Evolutionary conservation across 1,140 invertebrate species (phyloP).

Genomic region (Philaenus spumarius): DNA sequence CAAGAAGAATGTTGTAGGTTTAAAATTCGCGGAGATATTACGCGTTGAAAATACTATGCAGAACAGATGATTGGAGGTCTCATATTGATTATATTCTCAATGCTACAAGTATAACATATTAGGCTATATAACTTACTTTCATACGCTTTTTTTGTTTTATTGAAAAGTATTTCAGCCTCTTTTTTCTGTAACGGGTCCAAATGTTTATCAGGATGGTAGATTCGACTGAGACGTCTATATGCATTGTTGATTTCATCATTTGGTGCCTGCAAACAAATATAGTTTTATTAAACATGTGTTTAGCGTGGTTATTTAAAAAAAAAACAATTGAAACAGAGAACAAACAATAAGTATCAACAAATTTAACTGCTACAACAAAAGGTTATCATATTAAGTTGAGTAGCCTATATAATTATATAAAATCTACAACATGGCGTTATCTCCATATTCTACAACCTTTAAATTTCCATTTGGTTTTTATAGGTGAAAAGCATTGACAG

Average conservation of each 20-base stretch:
- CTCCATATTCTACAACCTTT: no score
- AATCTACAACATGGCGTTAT: background rate
- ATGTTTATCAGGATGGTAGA: constrained; percentile 96
- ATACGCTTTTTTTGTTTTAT: constrained; percentile 86
- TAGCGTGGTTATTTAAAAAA: no score
- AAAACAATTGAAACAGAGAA: background rate
- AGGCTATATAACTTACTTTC: constrained; percentile 58
- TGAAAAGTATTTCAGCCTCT: constrained; percentile 86
- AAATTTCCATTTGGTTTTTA: no score
- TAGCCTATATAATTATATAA: background rate
- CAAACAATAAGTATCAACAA: background rate
- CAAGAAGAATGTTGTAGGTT: no score
- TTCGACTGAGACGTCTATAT: constrained; percentile 78
- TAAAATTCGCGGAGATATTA: no score
- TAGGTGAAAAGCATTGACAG: no score
- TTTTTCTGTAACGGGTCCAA: constrained; percentile 67
- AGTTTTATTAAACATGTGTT: no score
- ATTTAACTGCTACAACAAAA: background rate
- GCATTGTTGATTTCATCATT: constrained; percentile 86
- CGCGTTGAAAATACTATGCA: no score
- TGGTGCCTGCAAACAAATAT: constrained; percentile 72
- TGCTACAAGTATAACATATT: no score
- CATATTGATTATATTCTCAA: no score
- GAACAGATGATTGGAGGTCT: no score
- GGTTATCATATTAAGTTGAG: background rate